These are phyloP conservation scores for Fragum sueziense DNA, from an alignment of 2,888 invertebrate genomes.

Conservation along the genomic window DNA sequence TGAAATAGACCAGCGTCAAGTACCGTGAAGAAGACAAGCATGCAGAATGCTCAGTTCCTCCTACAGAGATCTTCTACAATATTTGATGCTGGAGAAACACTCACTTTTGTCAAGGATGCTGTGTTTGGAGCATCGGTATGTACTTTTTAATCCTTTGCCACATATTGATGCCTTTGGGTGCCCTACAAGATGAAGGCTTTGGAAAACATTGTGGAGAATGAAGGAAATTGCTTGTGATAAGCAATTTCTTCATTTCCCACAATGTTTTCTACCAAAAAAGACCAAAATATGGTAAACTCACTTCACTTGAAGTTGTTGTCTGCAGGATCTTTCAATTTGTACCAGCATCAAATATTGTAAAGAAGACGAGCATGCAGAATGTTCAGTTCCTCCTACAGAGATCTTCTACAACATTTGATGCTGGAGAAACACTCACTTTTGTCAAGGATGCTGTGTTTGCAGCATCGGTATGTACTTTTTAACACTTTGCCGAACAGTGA, in stretches of 20 bases:
- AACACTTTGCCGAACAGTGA: no score
- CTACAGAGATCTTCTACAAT: slow-evolving; percentile 57
- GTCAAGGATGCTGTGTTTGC: slow-evolving; percentile 36
- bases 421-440: slow-evolving; percentile 21
- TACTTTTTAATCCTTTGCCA: neutral
- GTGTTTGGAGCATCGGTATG: slow-evolving; percentile 45
- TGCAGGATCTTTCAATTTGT: no score
- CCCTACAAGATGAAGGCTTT: no score
- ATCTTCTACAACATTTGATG: slow-evolving; percentile 51
- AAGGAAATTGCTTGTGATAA: no score
- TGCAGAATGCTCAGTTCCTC: slow-evolving; percentile 68
- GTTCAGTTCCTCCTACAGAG: slow-evolving; percentile 66
- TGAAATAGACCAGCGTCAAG: slow-evolving; percentile 71
- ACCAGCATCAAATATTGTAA: slow-evolving; percentile 57
- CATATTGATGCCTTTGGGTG: no score
- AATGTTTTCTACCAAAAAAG: no score
- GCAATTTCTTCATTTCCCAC: no score
- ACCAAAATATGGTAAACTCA: no score
- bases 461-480: slow-evolving; percentile 28
- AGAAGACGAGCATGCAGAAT: slow-evolving; percentile 58
- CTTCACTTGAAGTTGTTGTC: no score
- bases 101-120: slow-evolving; percentile 29
- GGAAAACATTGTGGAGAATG: no score
- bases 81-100: slow-evolving; percentile 26
- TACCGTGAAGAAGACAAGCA: slow-evolving; percentile 43